These are phyloP conservation scores for Pipistrellus kuhlii DNA, from an alignment of 2,797 vertebrate genomes.

Conservation along the genomic window DNA sequence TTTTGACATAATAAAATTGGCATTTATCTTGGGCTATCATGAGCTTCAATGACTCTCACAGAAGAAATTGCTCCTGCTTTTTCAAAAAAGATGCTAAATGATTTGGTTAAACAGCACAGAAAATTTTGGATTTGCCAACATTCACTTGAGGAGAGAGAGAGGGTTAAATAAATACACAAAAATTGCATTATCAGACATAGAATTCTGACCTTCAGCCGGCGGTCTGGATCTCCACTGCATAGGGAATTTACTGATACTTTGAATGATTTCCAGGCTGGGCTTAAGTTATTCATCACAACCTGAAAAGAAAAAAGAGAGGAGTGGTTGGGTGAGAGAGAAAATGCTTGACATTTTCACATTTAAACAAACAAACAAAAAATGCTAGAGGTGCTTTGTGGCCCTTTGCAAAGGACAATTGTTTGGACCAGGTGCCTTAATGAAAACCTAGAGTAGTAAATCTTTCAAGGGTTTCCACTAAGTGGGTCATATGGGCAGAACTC, in stretches of 20 bases:
- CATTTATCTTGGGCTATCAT: conserved; percentile 28
- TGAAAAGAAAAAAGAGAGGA: conserved; percentile 81
- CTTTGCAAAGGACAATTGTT: background rate
- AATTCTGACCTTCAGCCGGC: conserved; percentile 95
- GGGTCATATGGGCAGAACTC: background rate
- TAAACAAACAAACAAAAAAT: conserved; percentile 70
- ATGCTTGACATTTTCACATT: conserved; percentile 56
- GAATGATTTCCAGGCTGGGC: conserved; percentile 98
- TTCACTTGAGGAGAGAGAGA: background rate
- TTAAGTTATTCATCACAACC: conserved; percentile 99
- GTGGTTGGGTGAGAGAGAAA: background rate
- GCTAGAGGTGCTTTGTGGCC: conserved; percentile 8
- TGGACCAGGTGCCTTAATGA: conserved; percentile 22
- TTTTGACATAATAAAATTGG: background rate
- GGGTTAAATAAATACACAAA: background rate
- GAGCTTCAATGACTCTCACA: background rate
- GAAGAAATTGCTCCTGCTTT: conserved; percentile 19
- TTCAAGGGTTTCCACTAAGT: background rate
- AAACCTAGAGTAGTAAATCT: conserved; percentile 34
- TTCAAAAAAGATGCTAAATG: background rate
- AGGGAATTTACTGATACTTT: conserved; percentile 99
- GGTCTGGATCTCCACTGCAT: conserved; percentile 97
- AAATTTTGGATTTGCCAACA: conserved; percentile 46
- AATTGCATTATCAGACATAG: conserved; percentile 40
- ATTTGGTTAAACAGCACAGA: background rate